Conservation (phyloP, 1,140 invertebrate species). For the Harpegnathos saltator region DNA sequence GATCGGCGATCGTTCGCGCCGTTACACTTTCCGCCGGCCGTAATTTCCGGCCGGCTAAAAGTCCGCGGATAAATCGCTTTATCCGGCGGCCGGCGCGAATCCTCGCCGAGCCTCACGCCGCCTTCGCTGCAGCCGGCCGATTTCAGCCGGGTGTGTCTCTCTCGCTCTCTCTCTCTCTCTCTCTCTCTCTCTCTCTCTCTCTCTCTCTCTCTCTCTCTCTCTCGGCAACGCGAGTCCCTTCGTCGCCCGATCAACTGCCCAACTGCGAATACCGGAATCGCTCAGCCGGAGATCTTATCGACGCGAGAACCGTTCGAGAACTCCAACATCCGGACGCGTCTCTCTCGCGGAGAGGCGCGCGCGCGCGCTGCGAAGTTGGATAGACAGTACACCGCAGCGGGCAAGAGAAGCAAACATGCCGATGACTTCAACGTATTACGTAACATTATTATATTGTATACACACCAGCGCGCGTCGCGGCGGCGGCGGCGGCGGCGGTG, state of each 20-base stretch:
- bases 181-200: too few relatives aligned
- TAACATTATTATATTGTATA: constrained; percentile 56
- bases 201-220: too few relatives aligned
- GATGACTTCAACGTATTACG: constrained; percentile 56
- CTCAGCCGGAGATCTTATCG: constrained; percentile 2
- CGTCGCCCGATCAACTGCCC: too few relatives aligned
- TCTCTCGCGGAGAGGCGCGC: too few relatives aligned
- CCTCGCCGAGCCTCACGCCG: too few relatives aligned
- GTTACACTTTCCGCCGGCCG: constrained; percentile 65
- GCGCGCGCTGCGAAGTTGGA: neutral
- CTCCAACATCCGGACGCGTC: neutral
- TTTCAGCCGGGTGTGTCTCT: too few relatives aligned
- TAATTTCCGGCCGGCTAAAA: constrained; percentile 38
- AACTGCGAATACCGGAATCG: too few relatives aligned
- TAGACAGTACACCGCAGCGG: constrained; percentile 26
- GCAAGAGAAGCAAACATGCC: constrained; percentile 40
- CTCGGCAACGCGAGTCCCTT: too few relatives aligned
- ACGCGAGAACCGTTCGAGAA: neutral
- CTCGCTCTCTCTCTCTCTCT: too few relatives aligned
- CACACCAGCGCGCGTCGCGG: neutral
- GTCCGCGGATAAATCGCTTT: constrained; percentile 39
- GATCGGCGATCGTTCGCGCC: constrained; percentile 66
- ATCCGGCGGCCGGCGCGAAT: constrained; percentile 14
- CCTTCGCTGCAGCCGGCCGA: too few relatives aligned
- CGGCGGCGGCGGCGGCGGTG: neutral